phyloP scores from a whole-genome alignment of 2,797 vertebrate species.

The Neosalanx taihuensis region DNA sequence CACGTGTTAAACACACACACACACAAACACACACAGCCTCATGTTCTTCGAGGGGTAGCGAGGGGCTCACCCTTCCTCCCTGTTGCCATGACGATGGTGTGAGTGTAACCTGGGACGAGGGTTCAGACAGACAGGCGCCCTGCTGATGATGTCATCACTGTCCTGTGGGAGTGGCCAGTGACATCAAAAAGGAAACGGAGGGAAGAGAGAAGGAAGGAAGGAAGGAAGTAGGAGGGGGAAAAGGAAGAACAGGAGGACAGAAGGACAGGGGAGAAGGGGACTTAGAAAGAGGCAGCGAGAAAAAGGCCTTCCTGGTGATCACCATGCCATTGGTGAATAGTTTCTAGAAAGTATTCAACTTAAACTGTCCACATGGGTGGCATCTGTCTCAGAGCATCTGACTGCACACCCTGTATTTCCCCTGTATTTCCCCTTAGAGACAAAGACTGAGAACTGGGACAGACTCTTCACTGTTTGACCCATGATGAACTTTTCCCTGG shows the following conservation, averaged over 20 bases:
- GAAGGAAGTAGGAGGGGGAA: too few species aligned
- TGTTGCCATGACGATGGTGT: conserved; percentile 56
- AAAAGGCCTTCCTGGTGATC: not conserved
- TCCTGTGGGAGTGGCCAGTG: not conserved
- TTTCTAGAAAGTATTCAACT: too few species aligned
- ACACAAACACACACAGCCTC: not conserved
- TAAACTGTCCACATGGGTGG: too few species aligned
- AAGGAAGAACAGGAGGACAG: not conserved
- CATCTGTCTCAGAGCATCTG: too few species aligned
- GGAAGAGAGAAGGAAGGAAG: not conserved
- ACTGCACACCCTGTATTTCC: too few species aligned
- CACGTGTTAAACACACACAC: not conserved
- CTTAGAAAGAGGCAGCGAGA: not conserved
- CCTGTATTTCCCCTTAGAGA: too few species aligned
- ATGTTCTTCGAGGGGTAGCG: not conserved
- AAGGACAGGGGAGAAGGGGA: not conserved
- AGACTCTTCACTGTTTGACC: too few species aligned
- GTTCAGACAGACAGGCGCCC: conserved; percentile 5
- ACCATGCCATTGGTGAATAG: too few species aligned
- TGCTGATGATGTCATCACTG: conserved; percentile 45
- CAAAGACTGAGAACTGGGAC: too few species aligned
- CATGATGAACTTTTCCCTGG: too few species aligned
- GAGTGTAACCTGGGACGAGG: conserved; percentile 26
- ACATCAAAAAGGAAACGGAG: not conserved
- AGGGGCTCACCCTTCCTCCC: conserved; percentile 56